phyloP scores from a whole-genome alignment of 2,888 invertebrate genomes.

The Aspidiotus rigidus region DNA sequence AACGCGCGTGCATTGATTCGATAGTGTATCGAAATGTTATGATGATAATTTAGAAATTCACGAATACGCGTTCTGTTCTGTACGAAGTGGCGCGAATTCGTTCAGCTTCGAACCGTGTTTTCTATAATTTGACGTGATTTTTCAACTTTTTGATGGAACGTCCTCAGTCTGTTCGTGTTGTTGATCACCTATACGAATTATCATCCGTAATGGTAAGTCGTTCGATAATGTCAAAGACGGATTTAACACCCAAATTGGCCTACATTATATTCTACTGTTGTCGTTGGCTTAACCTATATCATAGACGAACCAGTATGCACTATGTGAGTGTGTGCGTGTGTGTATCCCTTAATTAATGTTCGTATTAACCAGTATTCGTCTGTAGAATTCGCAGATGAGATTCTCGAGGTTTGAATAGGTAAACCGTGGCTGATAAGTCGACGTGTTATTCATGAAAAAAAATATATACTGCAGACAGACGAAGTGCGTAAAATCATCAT shows the following conservation, averaged over 20 bases:
- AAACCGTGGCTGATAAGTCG: too few species aligned
- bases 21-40: not conserved
- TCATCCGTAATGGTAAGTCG: conserved; percentile 4
- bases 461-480: too few species aligned
- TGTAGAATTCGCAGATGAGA: too few species aligned
- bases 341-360: not conserved
- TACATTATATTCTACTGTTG: not conserved
- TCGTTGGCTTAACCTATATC: not conserved
- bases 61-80: not conserved
- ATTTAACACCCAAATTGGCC: not conserved
- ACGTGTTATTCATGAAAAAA: too few species aligned
- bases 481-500: too few species aligned
- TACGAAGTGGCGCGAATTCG: conserved; percentile 13
- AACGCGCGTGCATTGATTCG: not conserved
- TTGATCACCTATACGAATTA: not conserved
- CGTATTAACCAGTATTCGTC: not conserved
- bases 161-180: not conserved
- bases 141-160: not conserved
- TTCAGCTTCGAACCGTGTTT: not conserved
- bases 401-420: too few species aligned
- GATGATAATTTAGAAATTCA: conserved; percentile 1
- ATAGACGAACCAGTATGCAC: not conserved
- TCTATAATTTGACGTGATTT: not conserved
- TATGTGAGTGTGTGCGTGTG: not conserved
- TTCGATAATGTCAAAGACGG: not conserved